Conservation (phyloP, 2,113 vertebrate species). For the Alligator sinensis region DNA sequence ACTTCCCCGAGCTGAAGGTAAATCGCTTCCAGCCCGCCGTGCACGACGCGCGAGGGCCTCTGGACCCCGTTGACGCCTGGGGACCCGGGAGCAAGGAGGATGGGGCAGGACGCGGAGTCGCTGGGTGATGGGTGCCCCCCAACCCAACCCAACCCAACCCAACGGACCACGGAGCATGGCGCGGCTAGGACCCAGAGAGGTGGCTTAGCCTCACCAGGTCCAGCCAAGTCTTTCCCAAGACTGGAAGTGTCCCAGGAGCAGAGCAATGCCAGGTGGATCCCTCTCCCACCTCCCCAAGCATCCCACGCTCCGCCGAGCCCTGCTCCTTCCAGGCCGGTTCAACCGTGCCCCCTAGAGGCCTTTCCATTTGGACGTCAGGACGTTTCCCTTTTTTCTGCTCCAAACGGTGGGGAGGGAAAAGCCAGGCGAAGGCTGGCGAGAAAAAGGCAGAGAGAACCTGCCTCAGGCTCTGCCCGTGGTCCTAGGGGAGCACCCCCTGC, state of each 20-base stretch:
- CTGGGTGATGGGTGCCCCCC: background rate
- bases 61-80: background rate
- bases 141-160: too few species aligned
- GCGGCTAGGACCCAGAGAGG: background rate
- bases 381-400: background rate
- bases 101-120: background rate
- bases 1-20: background rate
- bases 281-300: too few species aligned
- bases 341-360: background rate
- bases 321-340: background rate
- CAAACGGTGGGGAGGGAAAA: background rate
- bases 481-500: constrained; percentile 58
- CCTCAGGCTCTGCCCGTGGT: constrained; percentile 29
- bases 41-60: background rate
- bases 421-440: background rate
- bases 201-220: too few species aligned
- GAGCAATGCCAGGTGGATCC: background rate
- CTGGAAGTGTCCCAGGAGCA: background rate
- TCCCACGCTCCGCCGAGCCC: too few species aligned
- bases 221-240: background rate
- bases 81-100: background rate
- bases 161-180: too few species aligned
- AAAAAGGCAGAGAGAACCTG: constrained; percentile 10
- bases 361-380: background rate
- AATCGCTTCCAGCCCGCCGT: background rate